These are phyloP conservation scores for Entelurus aequoreus DNA, from an alignment of 2,113 vertebrate genomes.

Conservation along the genomic window DNA sequence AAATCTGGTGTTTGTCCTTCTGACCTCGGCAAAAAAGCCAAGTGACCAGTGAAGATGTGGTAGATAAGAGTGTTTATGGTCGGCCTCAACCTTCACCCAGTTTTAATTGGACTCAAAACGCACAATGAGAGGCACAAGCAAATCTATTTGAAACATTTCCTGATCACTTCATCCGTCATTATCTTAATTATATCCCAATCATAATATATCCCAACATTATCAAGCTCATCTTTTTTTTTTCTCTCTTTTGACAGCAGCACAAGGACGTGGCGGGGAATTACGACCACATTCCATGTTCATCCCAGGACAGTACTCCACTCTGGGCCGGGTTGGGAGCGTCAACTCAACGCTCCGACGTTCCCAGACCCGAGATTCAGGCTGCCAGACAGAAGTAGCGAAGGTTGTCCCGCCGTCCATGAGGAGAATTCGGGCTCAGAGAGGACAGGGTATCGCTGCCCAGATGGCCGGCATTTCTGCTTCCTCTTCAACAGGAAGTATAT, in stretches of 20 bases:
- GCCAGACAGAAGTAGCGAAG: conserved; percentile 90
- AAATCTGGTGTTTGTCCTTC: no score
- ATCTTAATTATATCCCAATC: no score
- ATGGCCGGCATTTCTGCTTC: conserved; percentile 86
- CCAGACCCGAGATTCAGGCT: conserved; percentile 85
- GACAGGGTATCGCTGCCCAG: conserved; percentile 92
- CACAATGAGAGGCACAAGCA: no score
- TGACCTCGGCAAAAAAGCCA: no score
- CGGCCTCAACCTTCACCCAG: no score
- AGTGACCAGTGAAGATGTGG: no score
- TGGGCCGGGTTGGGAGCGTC: conserved; percentile 78
- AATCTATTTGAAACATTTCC: no score
- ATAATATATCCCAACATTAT: neutral
- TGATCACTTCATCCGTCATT: no score
- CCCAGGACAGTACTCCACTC: conserved; percentile 82
- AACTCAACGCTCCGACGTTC: conserved; percentile 68
- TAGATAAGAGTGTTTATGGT: no score
- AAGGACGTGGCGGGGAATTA: conserved; percentile 74
- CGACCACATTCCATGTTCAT: conserved; percentile 81
- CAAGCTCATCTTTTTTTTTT: conserved; percentile 33
- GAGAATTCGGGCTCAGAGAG: conserved; percentile 90
- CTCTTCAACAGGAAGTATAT: conserved; percentile 87
- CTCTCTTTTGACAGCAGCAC: conserved; percentile 60
- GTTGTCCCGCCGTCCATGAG: conserved; percentile 90
- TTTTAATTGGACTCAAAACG: no score